Evolutionary conservation across 2,113 vertebrate genomes (phyloP), one percentile per base, ranked within the genome.

Genomic region (Chlorodrepanis virens): DNA sequence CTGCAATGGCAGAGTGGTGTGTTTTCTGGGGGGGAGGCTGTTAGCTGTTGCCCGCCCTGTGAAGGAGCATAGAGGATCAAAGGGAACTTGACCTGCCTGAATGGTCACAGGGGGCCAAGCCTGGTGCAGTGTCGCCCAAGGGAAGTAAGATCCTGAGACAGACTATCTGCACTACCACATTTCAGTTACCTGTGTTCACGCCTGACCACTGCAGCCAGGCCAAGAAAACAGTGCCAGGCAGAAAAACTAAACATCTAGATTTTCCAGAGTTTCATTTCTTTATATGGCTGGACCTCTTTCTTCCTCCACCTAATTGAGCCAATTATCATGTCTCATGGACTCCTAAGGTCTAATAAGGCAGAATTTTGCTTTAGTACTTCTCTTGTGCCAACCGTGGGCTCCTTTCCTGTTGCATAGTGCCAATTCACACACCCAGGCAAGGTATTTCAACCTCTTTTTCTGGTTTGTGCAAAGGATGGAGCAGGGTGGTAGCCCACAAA

Each of bases 321-420:
- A 35, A 9, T 89, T 60, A 42, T 28, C 33, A 75, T 61, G 14
- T 45, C 28, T 70, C 24, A 9, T 47, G 39, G 11, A 45, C 63
- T 85, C 13, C 22, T 44, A 31, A 52, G 14, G 24, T 76, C 53
- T 68, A 76, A 6, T 27, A 64, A 27, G 11, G 33, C 23, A 64
- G 13, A 76, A 54, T 6, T 68, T 83, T 83, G 27, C 33, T 68
- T 54, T 77, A 27, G 19, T 69, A 49, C 37, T 83, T 80, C 45
- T 59, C 23, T 45, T 67, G 52, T n/a, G 11, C 52, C 11, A 7
- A 11, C 11, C 1, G 2, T 0, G 1, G 35, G 8, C 21, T 71
- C 9, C 21, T 56, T 71, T 5, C 6, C 5, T 1, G 1, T 5
- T 31, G 25, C 1, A 2, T 50, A 57, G n/a, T 0, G 0, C 56